Conservation (phyloP, 2,113 vertebrate genomes). For the Coreoperca whiteheadi region DNA sequence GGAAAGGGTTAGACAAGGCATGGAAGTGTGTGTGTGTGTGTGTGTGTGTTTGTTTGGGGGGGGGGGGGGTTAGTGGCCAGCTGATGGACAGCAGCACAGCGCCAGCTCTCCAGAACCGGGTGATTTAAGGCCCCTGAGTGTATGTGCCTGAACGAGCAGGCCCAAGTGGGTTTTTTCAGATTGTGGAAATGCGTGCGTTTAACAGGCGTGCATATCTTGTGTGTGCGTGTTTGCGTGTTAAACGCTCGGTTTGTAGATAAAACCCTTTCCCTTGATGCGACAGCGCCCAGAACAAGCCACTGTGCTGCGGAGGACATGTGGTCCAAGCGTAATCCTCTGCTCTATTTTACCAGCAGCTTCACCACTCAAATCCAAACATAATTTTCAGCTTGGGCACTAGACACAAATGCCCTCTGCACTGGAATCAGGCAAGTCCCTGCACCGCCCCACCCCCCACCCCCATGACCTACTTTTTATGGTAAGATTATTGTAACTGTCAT, state of each 20-base stretch:
- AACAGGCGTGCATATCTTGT: not conserved
- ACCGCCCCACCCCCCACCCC: no score
- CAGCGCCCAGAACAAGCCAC: conserved; percentile 72
- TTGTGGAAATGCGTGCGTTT: conserved; percentile 20
- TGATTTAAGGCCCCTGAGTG: conserved; percentile 28
- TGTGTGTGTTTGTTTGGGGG: no score
- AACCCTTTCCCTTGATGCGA: conserved; percentile 66
- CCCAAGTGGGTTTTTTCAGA: conserved; percentile 5
- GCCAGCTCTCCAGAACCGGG: conserved; percentile 26
- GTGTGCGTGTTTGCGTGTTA: conserved; percentile 30
- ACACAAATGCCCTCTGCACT: conserved; percentile 80
- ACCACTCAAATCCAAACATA: conserved; percentile 81
- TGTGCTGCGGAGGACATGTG: conserved; percentile 77
- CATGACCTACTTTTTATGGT: conserved; percentile 84
- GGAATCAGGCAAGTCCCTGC: conserved; percentile 77
- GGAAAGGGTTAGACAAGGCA: conserved; percentile 57
- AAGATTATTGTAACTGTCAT: conserved; percentile 87
- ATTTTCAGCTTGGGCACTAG: conserved; percentile 76
- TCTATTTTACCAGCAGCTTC: conserved; percentile 81
- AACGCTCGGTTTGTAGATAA: conserved; percentile 68
- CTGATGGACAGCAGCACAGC: conserved; percentile 52
- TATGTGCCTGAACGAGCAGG: conserved; percentile 27
- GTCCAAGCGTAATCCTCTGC: conserved; percentile 78
- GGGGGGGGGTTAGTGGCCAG: conserved; percentile 41
- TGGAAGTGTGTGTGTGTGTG: no score